Base-by-base conservation (phyloP, 2,113 vertebrate species). In the Fulmarus glacialis region DNA sequence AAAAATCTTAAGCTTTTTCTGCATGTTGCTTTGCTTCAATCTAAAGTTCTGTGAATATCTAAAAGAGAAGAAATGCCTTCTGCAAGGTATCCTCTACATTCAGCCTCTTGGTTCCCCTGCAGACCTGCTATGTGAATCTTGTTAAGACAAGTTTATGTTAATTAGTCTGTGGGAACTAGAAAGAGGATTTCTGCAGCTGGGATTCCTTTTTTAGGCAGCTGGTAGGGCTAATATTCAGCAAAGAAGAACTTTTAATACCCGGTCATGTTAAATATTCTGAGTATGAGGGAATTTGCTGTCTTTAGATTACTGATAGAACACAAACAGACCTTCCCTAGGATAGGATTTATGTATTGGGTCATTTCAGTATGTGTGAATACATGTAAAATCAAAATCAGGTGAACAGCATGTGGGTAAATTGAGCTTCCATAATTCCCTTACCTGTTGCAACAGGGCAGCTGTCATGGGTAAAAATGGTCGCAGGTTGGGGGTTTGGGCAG, bases 1-100 rank as follows among this genome's bases (percentile, higher is more conserved):
- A 82, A 90, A 98, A 81, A 71, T 93, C 83, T 82, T 59, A 79
- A 87, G 95, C 78, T 86, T 95, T 96, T 80, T 92, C 95, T 48
- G 66, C 38, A 38, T 64, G 60, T 17, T 97, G 90, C 50, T 94
- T 97, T 50, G 92, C 91, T 96, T 97, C 90, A 40, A 94, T 47
- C 14, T 77, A 81, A 71, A 96, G 58, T 64, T 96, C 94, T 96
- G 52, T 45, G 48, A 82, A 63, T 34, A 60, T 19, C 86, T 5
- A 67, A 45, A 52, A 90, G 9, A 58, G 32, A 82, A 85, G 16
- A 89, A 78, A 79, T 23, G 10, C 15, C 42, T 89, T 82, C 43
- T 53, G 48, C 40, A 64, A 81, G 34, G 38, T 42, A 32, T 34
- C 77, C 93, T 42, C 82, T 70, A 36, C 29, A n/a, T 48, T 84